Evolutionary conservation across 1,140 invertebrate genomes (phyloP), one percentile per base, ranked within the genome.

Genomic region (Battus philenor): DNA sequence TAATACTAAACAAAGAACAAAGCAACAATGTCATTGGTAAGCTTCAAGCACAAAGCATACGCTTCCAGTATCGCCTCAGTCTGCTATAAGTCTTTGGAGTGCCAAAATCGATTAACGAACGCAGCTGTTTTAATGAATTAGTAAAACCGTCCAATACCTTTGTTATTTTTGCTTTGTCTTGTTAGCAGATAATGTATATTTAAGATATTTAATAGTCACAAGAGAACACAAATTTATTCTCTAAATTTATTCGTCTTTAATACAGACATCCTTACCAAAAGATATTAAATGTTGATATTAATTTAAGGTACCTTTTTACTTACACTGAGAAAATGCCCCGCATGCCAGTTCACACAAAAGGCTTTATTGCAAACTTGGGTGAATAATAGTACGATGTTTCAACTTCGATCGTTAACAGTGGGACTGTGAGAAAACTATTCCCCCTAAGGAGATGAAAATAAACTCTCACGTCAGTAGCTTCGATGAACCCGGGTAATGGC

Each of bases 111-210:
- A 43, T 52, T 48, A 44, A 22, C 3, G 2, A 33, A 8, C 15
- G 8, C 5, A 15, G 12, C 18, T 39, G 24, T 11, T 30, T 30
- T 30, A 30, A 4, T 1, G 4, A 41, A 34, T 9, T 34, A 34
- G 33, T 48, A 52, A 47, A 29, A 57, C 60, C 57, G 66, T 66
- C 57, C 66, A 61, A 59, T 31, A 43, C 38, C 44, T 49, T 52
- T 60, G 53, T 55, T 61, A 30, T 51, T 65, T 47, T 47, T 44
- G 44, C 47, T 50, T 24, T 47, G 22, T 53, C 30, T 8, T 34
- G 41, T 26, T 38, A 27, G 22, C 22, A 41, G 39, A 24, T 56
- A 22, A 44, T 47, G 2, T n/a, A 20, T 30, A 34, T 50, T 56
- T 57, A 41, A 48, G 22, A 47, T 45, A 20, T 41, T 38, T 27